phyloP scores from a whole-genome alignment of 2,797 vertebrate species.

The Gymnothorax javanicus region DNA sequence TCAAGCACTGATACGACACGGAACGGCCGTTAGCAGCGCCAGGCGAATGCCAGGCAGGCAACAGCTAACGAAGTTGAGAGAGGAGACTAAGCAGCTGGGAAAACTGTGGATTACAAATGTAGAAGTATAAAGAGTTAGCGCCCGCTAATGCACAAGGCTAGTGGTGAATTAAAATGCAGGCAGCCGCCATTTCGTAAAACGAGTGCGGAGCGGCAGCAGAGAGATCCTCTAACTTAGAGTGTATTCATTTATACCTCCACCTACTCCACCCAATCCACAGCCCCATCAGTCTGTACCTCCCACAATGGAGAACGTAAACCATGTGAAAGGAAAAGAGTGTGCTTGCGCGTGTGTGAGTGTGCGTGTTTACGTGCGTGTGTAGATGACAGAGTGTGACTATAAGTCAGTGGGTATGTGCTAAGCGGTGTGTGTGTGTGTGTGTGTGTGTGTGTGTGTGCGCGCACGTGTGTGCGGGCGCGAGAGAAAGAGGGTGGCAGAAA shows the following conservation, averaged over 20 bases:
- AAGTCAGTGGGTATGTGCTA: neutral
- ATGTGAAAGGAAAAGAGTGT: conserved; percentile 24
- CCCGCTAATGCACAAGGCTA: neutral
- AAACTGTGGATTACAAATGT: neutral
- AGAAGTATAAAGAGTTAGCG: neutral
- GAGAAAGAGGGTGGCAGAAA: neutral
- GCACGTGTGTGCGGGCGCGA: neutral
- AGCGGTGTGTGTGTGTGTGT: no score
- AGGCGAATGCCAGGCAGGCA: neutral
- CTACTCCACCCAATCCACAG: neutral
- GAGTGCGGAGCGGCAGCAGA: neutral
- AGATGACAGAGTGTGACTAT: no score
- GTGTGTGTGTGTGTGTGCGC: conserved; percentile 30
- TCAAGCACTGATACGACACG: no score
- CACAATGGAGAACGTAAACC: neutral
- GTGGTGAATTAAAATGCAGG: neutral
- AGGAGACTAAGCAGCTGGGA: neutral
- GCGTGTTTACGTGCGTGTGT: conserved; percentile 46
- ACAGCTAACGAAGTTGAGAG: neutral
- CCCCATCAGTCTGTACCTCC: neutral
- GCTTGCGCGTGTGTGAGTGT: conserved; percentile 7
- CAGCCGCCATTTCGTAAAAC: conserved; percentile 4
- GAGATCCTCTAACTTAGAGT: neutral
- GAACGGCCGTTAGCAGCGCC: neutral
- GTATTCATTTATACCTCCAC: neutral